Conservation (phyloP, 2,888 invertebrate species). For the Callyntrura sp. region DNA sequence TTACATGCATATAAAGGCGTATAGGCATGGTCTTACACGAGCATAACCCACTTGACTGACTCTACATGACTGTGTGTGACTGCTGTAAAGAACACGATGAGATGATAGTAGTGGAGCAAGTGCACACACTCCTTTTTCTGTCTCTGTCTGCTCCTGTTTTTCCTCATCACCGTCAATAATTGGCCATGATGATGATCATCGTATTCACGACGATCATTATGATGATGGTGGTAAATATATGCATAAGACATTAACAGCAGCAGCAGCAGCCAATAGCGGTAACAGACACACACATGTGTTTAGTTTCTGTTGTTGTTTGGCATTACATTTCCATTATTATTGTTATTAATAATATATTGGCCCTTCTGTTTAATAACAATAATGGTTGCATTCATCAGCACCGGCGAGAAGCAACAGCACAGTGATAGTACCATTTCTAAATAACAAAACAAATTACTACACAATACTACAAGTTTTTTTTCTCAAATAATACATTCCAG, state of each 20-base stretch:
- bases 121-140: constrained; percentile 46
- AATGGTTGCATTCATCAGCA: constrained; percentile 59
- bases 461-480: neutral
- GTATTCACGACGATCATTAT: constrained; percentile 20
- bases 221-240: constrained; percentile 26
- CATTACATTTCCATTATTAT: constrained; percentile 28
- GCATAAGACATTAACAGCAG: constrained; percentile 61
- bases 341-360: constrained; percentile 54
- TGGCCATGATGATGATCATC: constrained; percentile 51
- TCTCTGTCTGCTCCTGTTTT: constrained; percentile 54
- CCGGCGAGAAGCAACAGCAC: neutral
- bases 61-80: neutral
- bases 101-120: constrained; percentile 41
- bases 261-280: constrained; percentile 17
- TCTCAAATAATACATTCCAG: constrained; percentile 36
- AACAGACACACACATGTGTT: constrained; percentile 61
- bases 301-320: constrained; percentile 61
- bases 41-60: neutral
- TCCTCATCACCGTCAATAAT: constrained; percentile 58
- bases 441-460: constrained; percentile 40
- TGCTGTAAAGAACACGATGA: neutral
- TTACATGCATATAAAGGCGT: too few relatives aligned
- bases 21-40: neutral
- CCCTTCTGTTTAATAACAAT: constrained; percentile 59
- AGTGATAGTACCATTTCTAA: constrained; percentile 29